phyloP scores from a whole-genome alignment of 2,888 invertebrate genomes.

The Syrista parreyssii region DNA sequence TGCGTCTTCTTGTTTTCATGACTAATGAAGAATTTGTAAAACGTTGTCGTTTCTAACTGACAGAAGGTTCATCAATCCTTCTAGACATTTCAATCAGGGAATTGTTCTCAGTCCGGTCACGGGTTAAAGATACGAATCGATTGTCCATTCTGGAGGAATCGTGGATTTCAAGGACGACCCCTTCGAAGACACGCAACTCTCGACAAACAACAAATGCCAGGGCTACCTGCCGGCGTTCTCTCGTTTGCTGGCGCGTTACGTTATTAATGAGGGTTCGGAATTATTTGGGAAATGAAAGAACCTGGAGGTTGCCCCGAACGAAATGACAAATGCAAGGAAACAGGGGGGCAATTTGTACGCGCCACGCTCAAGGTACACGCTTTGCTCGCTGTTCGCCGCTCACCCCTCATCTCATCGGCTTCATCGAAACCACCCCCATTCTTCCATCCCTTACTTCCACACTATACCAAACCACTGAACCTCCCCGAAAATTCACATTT shows the following conservation, averaged over 20 bases:
- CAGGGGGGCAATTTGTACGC: conserved; percentile 57
- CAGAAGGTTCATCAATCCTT: conserved; percentile 47
- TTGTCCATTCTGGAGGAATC: conserved; percentile 43
- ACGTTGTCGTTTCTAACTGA: conserved; percentile 39
- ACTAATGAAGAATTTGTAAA: background rate
- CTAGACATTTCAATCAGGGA: conserved; percentile 56
- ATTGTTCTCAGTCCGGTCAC: conserved; percentile 41
- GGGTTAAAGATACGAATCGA: conserved; percentile 56
- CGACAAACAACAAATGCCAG: conserved; percentile 32
- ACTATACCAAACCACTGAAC: background rate
- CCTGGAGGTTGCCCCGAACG: conserved; percentile 44
- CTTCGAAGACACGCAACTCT: conserved; percentile 35
- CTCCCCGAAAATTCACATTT: background rate
- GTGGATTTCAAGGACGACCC: conserved; percentile 41
- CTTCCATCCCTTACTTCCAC: background rate
- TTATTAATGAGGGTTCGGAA: conserved; percentile 61
- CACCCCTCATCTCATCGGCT: conserved; percentile 4
- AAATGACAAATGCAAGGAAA: conserved; percentile 61
- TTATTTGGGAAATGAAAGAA: conserved; percentile 60
- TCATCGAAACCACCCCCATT: conserved; percentile 1
- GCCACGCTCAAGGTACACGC: conserved; percentile 39
- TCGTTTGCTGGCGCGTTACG: conserved; percentile 51
- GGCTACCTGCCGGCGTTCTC: conserved; percentile 44
- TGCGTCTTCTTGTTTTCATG: background rate
- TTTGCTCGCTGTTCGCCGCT: background rate